These are phyloP conservation scores for Sus cebifrons DNA, from an alignment of 2,797 vertebrate genomes.

Conservation along the genomic window DNA sequence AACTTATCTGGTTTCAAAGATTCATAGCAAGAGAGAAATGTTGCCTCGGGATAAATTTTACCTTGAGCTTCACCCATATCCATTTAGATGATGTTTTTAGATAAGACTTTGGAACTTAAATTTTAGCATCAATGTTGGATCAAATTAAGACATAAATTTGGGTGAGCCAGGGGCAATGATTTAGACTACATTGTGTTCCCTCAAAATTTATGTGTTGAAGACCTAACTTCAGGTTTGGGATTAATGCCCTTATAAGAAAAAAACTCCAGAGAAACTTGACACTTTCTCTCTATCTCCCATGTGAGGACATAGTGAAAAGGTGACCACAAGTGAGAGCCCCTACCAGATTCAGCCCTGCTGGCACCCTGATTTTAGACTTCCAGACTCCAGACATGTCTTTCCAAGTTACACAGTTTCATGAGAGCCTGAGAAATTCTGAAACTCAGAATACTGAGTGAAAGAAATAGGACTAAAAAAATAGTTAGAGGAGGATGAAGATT, in stretches of 20 bases:
- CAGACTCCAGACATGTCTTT: background rate
- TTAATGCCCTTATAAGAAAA: background rate
- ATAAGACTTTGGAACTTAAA: background rate
- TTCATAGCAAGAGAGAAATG: background rate
- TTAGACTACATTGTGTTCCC: background rate
- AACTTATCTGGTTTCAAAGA: slow-evolving; percentile 7
- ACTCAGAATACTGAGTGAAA: background rate
- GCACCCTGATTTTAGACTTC: background rate
- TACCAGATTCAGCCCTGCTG: background rate
- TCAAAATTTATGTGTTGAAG: background rate
- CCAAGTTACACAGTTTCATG: background rate
- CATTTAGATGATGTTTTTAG: slow-evolving; percentile 26
- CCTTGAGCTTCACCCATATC: background rate
- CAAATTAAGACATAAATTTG: background rate
- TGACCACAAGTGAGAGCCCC: background rate
- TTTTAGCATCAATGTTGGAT: background rate
- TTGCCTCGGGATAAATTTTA: background rate
- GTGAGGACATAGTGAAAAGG: background rate
- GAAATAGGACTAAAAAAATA: background rate
- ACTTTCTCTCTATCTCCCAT: background rate
- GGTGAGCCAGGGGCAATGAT: background rate
- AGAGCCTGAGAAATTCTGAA: background rate
- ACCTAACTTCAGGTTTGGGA: background rate
- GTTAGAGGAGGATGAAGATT: background rate
- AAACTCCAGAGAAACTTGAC: background rate